A percentile compares a stretch with the other conserved stretches of the same genome.
Conservation (phyloP, 2,888 invertebrate genomes). For the Drosophila quasianomalipes region DNA sequence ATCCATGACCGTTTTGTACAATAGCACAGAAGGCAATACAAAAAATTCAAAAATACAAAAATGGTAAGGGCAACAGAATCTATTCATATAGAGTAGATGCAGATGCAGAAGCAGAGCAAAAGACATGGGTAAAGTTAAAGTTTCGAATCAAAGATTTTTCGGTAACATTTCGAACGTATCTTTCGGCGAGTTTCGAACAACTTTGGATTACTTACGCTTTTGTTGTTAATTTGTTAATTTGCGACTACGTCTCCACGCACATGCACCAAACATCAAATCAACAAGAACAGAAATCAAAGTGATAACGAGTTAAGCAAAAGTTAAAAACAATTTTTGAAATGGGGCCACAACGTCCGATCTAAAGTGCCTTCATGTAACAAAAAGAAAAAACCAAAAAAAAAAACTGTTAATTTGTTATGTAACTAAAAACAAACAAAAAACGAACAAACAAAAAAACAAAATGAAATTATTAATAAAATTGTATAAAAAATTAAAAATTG, state of each 20-base stretch:
- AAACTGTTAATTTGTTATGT: conserved; percentile 93
- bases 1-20: conserved; percentile 90
- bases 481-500: conserved; percentile 86
- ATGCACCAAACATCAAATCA: conserved; percentile 56
- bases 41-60: conserved; percentile 47
- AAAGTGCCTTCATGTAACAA: conserved; percentile 94
- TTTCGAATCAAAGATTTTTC: conserved; percentile 77
- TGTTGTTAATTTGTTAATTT: conserved; percentile 75
- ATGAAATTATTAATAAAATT: conserved; percentile 90
- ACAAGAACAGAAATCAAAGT: conserved; percentile 78
- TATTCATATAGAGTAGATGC: conserved; percentile 32
- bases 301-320: conserved; percentile 86
- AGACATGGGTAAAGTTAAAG: conserved; percentile 70
- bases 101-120: conserved; percentile 57
- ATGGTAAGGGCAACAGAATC: conserved; percentile 40
- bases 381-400: conserved; percentile 80
- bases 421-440: conserved; percentile 86
- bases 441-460: conserved; percentile 49
- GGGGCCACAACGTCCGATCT: conserved; percentile 97
- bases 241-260: conserved; percentile 70
- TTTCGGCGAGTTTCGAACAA: conserved; percentile 77
- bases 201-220: conserved; percentile 73
- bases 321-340: conserved; percentile 87
- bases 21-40: conserved; percentile 92
- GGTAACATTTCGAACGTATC: conserved; percentile 75